A percentile compares a stretch with the other conserved stretches of the same genome.
These are phyloP conservation scores for Auanema freiburgensis DNA, from an alignment of 2,888 invertebrate species.

Conservation along the genomic window DNA sequence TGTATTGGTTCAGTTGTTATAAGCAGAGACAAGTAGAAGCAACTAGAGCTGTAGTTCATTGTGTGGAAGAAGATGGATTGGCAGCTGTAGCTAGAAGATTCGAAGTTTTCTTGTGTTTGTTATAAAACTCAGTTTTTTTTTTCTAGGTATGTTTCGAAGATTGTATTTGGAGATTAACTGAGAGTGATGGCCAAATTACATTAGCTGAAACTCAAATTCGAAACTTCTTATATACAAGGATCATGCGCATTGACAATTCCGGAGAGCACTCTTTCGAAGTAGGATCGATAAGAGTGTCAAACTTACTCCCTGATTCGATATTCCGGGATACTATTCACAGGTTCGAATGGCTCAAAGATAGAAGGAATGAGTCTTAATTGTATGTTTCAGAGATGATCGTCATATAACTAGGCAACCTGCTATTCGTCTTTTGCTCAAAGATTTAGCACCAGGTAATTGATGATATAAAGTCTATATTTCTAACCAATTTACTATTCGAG, in stretches of 20 bases:
- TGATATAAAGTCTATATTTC: neutral
- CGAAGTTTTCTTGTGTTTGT: constrained; percentile 68
- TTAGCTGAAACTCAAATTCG: constrained; percentile 92
- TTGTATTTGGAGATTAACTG: constrained; percentile 95
- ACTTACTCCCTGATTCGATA: constrained; percentile 87
- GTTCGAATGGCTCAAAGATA: constrained; percentile 6
- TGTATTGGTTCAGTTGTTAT: constrained; percentile 61
- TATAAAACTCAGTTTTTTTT: constrained; percentile 34
- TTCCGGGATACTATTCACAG: constrained; percentile 69
- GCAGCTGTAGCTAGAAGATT: constrained; percentile 69
- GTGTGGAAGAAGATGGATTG: constrained; percentile 29
- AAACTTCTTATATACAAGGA: constrained; percentile 94
- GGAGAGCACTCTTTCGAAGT: constrained; percentile 94
- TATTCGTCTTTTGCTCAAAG: constrained; percentile 88
- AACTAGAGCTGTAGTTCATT: constrained; percentile 15
- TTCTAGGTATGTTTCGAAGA: constrained; percentile 87
- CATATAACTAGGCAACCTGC: constrained; percentile 78
- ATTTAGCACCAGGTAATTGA: constrained; percentile 71
- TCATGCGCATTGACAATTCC: constrained; percentile 92
- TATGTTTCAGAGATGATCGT: constrained; percentile 18
- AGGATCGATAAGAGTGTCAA: constrained; percentile 91
- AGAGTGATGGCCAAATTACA: constrained; percentile 94
- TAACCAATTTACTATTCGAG: constrained; percentile 68
- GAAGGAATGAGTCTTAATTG: no score
- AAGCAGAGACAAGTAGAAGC: constrained; percentile 66